phyloP scores from a whole-genome alignment of 2,888 invertebrate species.

The Meganola albula region DNA sequence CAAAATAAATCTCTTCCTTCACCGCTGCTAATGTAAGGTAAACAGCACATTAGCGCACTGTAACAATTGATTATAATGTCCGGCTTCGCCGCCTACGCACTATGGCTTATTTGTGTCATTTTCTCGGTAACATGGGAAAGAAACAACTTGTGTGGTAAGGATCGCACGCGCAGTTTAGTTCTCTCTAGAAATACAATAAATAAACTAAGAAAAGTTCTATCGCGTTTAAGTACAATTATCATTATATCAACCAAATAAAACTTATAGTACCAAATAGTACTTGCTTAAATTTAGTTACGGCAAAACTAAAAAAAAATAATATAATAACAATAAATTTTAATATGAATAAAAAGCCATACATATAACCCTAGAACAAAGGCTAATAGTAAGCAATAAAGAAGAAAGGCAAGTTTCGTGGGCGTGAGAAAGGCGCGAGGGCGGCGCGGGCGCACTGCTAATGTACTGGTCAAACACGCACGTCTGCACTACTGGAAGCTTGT shows the following conservation, averaged over 20 bases:
- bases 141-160: slow-evolving; percentile 63
- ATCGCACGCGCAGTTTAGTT: slow-evolving; percentile 44
- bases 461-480: slow-evolving; percentile 55
- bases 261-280: slow-evolving; percentile 5
- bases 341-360: slow-evolving; percentile 17
- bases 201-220: no score
- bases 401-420: slow-evolving; percentile 59
- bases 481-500: slow-evolving; percentile 26
- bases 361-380: slow-evolving; percentile 31
- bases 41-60: slow-evolving; percentile 59
- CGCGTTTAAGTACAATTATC: not conserved
- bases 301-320: no score
- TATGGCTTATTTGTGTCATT: slow-evolving; percentile 51
- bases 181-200: slow-evolving; percentile 42
- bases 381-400: slow-evolving; percentile 48
- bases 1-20: slow-evolving; percentile 53
- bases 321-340: slow-evolving; percentile 7
- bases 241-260: not conserved
- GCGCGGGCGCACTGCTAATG: slow-evolving; percentile 50
- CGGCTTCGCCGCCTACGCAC: slow-evolving; percentile 34
- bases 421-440: slow-evolving; percentile 62
- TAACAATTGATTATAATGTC: slow-evolving; percentile 57
- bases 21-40: slow-evolving; percentile 54
- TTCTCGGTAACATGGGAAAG: slow-evolving; percentile 56
- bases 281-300: not conserved